Base-by-base conservation (phyloP, 2,888 invertebrate species). In the Orchesellides sinensis region DNA sequence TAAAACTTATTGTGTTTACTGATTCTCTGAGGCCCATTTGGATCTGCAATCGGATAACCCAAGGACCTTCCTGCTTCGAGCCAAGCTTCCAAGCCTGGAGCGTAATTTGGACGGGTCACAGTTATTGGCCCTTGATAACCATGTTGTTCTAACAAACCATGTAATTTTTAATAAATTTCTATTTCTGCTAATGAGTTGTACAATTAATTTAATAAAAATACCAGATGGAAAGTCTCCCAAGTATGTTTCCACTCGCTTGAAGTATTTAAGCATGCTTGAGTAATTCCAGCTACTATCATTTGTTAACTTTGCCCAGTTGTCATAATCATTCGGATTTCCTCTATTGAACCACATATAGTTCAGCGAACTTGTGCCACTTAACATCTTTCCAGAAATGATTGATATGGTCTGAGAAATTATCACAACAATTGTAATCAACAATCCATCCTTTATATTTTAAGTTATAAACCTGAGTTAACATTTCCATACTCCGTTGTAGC, bases 11-110 rank as follows among this genome's bases (percentile, higher is more conserved):
- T 17, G n/a, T 14, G 29, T 32, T 21, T 77, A 72, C 84, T 72
- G 8, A 74, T 47, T 66, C 29, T 21, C 29, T 84, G 83, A 1
- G 79, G 79, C 2, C 83, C 83, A 77, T 84, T 84, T n/a, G 84
- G 80, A 56, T 83, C 84, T 0, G 17, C 47, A 12, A 54, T 32
- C 0, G 27, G 35, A 29, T 70, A 83, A 2, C 83, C 84, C 12
- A 84, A 32, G n/a, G 69, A 63, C 5, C 25, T 21, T 1, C 84
- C 84, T 3, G 84, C 84, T n/a, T 47, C 45, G 0, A 83, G 21
- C 79, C 79, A 84, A 0, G 27, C 10, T 0, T 72, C 59, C 23
- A 74, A 25, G 1, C 75, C 75, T 0, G 80, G 80, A 3, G 65
- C 72, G 35, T 61, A 83, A 14, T n/a, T 54, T 52, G 69, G 79